Evolutionary conservation across 2,113 vertebrate genomes (phyloP).

Genomic region (Acanthisitta chloris): DNA sequence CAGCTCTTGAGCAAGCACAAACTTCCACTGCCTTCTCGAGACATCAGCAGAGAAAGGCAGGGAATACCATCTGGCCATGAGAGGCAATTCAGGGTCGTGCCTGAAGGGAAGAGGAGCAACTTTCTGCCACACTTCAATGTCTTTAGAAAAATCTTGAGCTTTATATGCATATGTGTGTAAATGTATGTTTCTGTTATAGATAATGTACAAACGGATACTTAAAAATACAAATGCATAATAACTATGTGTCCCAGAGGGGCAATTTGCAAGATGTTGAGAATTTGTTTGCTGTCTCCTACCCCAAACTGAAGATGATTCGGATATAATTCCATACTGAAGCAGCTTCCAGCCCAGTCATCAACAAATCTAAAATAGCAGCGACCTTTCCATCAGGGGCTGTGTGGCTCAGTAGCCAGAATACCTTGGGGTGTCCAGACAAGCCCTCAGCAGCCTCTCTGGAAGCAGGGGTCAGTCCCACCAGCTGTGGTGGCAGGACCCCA

Average conservation of each 20-base stretch:
- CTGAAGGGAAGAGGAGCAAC: background rate
- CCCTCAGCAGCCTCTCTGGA: background rate
- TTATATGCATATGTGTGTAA: background rate
- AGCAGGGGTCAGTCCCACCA: background rate
- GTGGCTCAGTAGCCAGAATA: background rate
- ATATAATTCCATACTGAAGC: background rate
- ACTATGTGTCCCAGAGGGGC: background rate
- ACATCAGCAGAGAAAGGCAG: background rate
- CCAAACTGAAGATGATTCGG: background rate
- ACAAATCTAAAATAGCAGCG: background rate
- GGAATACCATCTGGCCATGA: background rate
- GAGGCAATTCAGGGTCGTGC: background rate
- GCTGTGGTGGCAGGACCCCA: background rate
- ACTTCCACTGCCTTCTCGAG: background rate
- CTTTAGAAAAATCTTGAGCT: background rate
- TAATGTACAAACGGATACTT: background rate
- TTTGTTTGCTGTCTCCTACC: background rate
- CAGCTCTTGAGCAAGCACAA: background rate
- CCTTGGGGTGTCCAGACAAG: background rate
- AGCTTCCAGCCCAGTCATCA: background rate
- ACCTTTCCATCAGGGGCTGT: background rate
- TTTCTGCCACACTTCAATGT: fast-evolving
- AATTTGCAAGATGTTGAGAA: background rate
- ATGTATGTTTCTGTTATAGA: background rate
- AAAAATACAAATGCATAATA: background rate